Evolutionary conservation across 2,888 invertebrate species (phyloP).

Genomic region (Leptinotarsa juncta): DNA sequence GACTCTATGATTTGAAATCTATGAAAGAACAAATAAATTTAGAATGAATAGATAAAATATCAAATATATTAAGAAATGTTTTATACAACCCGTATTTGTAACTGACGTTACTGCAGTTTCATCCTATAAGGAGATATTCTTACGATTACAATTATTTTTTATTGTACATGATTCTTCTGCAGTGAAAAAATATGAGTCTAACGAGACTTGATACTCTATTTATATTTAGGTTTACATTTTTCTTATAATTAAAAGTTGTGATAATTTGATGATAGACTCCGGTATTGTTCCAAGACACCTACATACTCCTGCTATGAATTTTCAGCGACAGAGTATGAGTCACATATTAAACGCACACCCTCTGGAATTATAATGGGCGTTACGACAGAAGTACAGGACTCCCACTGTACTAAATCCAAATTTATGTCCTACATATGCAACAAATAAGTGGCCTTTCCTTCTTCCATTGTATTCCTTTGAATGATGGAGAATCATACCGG

Average conservation of each 20-base stretch:
- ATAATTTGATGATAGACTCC: neutral
- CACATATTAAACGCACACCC: conserved; percentile 8
- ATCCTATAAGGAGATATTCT: no score
- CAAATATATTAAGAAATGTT: no score
- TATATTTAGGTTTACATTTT: no score
- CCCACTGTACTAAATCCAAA: conserved; percentile 24
- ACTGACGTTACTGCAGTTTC: no score
- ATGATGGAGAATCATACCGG: conserved; percentile 26
- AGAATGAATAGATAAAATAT: no score
- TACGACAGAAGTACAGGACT: conserved; percentile 6
- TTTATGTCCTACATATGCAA: conserved; percentile 22
- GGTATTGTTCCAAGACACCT: neutral
- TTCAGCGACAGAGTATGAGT: neutral
- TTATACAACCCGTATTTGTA: no score
- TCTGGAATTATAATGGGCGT: conserved; percentile 4
- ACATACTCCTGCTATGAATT: neutral
- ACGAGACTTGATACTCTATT: no score
- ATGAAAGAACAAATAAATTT: no score
- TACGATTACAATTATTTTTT: no score
- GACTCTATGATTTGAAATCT: no score
- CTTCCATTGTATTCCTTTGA: conserved; percentile 23
- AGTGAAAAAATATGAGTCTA: no score
- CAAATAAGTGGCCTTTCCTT: conserved; percentile 21
- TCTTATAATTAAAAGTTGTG: neutral
- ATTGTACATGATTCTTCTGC: no score